Evolutionary conservation across 2,888 invertebrate species (phyloP), one percentile per base, ranked within the genome.

Genomic region (Metopia argyrocephala): DNA sequence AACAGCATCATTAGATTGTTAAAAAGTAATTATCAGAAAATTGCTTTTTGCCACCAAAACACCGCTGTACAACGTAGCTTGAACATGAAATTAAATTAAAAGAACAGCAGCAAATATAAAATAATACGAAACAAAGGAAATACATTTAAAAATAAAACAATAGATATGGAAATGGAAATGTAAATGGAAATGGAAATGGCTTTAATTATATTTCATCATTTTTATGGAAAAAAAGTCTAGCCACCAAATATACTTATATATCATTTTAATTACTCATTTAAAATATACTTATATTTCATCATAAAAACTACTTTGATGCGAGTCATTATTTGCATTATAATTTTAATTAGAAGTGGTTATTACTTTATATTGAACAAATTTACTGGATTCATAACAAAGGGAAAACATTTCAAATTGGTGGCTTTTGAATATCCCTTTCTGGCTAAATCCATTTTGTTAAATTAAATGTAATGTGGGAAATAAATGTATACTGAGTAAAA

Each of bases 381-480:
- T 46, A 12, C 54, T 54, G 56, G 76, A 69, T 48, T 76, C 62
- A 64, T 76, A 66, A 66, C 18, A 48, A n/a, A 48, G 57, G 27
- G 18, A 45, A 61, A 61, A 15, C 69, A 28, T 76, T 25, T 18
- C 23, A 21, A 56, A 46, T n/a, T n/a, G n/a, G n/a, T n/a, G n/a
- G n/a, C n/a, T n/a, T n/a, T n/a, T n/a, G n/a, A n/a, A 38, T 38
- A 12, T 38, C 15, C 9, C 15, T 1, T 38, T 38, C 38, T 38
- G 38, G 3, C 38, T 15, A 38, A 38, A 38, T 38, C 15, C 38
- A 38, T 38, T 38, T 38, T 9, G 38, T 38, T 38, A 38, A 38
- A n/a, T 65, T 71, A 71, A 78, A 59, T 65, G 54, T 59, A n/a
- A 74, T 50, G 66, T 50, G 50, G 74, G 57, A 59, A 71, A 71